Conservation (phyloP, 64 coral and sea anemone genomes). For the Pocillopora damicornis region DNA sequence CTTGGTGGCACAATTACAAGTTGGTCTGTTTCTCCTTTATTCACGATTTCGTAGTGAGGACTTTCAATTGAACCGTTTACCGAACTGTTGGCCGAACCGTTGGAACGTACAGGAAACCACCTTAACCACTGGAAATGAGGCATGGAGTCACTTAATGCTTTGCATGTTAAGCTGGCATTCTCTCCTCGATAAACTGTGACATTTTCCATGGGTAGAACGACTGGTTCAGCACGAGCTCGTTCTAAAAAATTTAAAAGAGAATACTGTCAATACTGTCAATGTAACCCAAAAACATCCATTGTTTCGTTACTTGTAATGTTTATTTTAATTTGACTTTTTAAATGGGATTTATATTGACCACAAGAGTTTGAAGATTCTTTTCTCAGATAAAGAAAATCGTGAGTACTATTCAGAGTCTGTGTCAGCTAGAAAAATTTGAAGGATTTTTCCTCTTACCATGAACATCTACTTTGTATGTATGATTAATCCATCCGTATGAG, state of each 20-base stretch:
- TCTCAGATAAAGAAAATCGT: too few relatives aligned
- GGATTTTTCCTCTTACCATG: constrained; percentile 29
- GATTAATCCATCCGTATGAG: constrained; percentile 72
- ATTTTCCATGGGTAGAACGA: constrained; percentile 60
- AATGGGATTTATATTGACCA: too few relatives aligned
- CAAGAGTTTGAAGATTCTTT: too few relatives aligned
- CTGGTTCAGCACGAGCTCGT: constrained; percentile 58
- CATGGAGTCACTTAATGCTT: constrained; percentile 68
- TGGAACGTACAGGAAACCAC: constrained; percentile 25
- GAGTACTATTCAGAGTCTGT: too few relatives aligned
- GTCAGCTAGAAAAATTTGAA: not conserved
- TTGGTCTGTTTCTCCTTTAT: constrained; percentile 33
- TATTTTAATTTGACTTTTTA: too few relatives aligned
- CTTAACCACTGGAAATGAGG: constrained; percentile 94
- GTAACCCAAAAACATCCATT: too few relatives aligned
- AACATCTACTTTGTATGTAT: constrained; percentile 68
- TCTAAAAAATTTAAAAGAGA: constrained; percentile 36
- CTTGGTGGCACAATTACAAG: constrained; percentile 19
- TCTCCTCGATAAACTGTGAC: constrained; percentile 51
- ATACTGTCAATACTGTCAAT: too few relatives aligned
- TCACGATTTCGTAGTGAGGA: constrained; percentile 51
- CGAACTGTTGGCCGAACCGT: constrained; percentile 23
- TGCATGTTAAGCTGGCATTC: constrained; percentile 69
- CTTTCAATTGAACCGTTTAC: not conserved
- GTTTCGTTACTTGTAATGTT: too few relatives aligned